Evolutionary conservation across 2,113 vertebrate species (phyloP).

Genomic region (Microtus ochrogaster): DNA sequence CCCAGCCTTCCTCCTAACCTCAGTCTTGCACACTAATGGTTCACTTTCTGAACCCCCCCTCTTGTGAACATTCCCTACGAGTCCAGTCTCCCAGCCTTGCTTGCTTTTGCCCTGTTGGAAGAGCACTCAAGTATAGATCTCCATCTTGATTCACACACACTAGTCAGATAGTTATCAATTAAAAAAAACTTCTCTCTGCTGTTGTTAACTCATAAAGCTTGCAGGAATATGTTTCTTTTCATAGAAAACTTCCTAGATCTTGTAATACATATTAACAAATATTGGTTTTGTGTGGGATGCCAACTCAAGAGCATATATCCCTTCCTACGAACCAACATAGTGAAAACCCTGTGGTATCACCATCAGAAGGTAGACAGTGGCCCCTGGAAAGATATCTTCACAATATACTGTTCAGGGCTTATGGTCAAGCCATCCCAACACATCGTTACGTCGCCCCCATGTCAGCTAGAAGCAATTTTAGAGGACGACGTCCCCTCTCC

Average conservation of each 20-base stretch:
- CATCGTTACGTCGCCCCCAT: neutral
- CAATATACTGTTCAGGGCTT: constrained; percentile 39
- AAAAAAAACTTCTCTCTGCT: neutral
- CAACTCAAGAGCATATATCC: constrained; percentile 47
- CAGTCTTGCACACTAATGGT: constrained; percentile 43
- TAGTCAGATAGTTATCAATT: constrained; percentile 18
- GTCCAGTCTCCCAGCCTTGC: constrained; percentile 55
- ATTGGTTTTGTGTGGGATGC: constrained; percentile 40
- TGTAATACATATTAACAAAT: constrained; percentile 67
- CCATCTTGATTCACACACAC: constrained; percentile 18
- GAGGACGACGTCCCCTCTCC: no score
- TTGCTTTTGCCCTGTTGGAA: constrained; percentile 72
- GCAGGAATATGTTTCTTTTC: neutral
- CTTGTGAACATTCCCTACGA: neutral
- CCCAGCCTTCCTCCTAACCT: neutral
- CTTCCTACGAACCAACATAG: constrained; percentile 53
- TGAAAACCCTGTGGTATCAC: neutral
- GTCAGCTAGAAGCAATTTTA: no score
- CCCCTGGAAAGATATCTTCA: constrained; percentile 17
- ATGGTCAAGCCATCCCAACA: constrained; percentile 69
- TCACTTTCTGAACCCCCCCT: constrained; percentile 53
- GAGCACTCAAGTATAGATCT: constrained; percentile 61
- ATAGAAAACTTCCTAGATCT: constrained; percentile 42
- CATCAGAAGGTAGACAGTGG: neutral
- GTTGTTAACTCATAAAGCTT: constrained; percentile 15